These are phyloP conservation scores for Asbolus verrucosus DNA, from an alignment of 1,140 invertebrate species.

Conservation along the genomic window DNA sequence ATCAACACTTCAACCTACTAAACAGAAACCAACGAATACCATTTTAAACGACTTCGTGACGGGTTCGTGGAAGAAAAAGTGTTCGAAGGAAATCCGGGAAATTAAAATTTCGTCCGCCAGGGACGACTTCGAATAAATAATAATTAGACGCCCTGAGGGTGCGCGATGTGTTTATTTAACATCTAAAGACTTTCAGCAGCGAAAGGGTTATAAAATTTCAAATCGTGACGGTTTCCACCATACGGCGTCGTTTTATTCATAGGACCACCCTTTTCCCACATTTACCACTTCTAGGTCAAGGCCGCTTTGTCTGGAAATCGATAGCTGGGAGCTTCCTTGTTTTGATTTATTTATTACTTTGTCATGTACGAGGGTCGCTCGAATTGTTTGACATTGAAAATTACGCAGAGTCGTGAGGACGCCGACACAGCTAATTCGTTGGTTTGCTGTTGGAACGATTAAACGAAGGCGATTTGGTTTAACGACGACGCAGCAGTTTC, in stretches of 20 bases:
- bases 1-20: conserved; percentile 16
- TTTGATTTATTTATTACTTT: conserved; percentile 37
- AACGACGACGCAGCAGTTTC: too few species aligned
- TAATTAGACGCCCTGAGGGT: neutral
- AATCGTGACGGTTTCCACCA: conserved; percentile 10
- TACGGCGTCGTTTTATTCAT: too few species aligned
- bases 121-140: neutral
- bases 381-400: neutral
- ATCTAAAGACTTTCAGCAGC: neutral
- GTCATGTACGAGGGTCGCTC: conserved; percentile 20
- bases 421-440: too few species aligned
- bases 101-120: neutral
- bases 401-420: neutral
- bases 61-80: neutral
- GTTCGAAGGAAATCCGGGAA: neutral
- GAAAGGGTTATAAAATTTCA: neutral
- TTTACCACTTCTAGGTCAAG: conserved; percentile 43
- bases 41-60: conserved; percentile 10
- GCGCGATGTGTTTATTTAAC: neutral
- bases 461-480: too few species aligned
- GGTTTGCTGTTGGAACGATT: too few species aligned
- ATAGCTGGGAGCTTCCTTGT: conserved; percentile 35
- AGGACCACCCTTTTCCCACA: too few species aligned
- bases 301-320: conserved; percentile 28
- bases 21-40: conserved; percentile 28